Evolutionary conservation across 2,113 vertebrate genomes (phyloP), one percentile per base, ranked within the genome.

Genomic region (Anser brachyrhynchus): DNA sequence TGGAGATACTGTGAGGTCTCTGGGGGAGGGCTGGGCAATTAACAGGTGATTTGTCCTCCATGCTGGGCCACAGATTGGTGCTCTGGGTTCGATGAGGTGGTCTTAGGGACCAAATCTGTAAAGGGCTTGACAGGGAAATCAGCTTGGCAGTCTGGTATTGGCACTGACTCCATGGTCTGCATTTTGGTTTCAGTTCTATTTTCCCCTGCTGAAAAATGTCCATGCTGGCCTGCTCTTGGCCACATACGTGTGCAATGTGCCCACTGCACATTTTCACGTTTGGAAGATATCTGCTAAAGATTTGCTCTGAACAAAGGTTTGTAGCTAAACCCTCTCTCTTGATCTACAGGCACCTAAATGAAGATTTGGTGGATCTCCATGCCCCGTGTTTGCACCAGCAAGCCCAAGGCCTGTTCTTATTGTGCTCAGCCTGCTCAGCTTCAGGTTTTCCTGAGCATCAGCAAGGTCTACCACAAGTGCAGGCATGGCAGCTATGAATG

Each of bases 351-450:
- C 25, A 43, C 84, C 15, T 3, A 2, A 41, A 44, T 16, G 0
- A 4, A 61, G 11, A 26, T 78, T 15, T 52, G 64, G 44, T 26
- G 37, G 31, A 31, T 44, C 25, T 17, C 3, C 0, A 13, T 70
- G 71, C 69, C 44, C 31, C 37, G 25, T 37, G 26, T 44, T 77
- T 55, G 43, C 20, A 62, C 16, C 31, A 70, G 25, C 37, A 54
- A 54, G 25, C 64, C 55, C 25, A 51, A 69, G 73, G 19, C 21
- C 21, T 72, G 39, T 1, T 1, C 19, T 66, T 9, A 17, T n/a
- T 58, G 57, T 35, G 16, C 35, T 58, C 1, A 0, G 15, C 43
- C 15, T 0, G 0, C 35, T 54, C 59, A 13, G 15, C 35, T 44
- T 12, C 18, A 25, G 9, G 35, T 35, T 72, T 78, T 64, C n/a